Percentiles rank a stretch among this genome's conserved stretches.
Evolutionary conservation across 2,888 invertebrate genomes (phyloP).

Genomic region (Microchrysa polita): DNA sequence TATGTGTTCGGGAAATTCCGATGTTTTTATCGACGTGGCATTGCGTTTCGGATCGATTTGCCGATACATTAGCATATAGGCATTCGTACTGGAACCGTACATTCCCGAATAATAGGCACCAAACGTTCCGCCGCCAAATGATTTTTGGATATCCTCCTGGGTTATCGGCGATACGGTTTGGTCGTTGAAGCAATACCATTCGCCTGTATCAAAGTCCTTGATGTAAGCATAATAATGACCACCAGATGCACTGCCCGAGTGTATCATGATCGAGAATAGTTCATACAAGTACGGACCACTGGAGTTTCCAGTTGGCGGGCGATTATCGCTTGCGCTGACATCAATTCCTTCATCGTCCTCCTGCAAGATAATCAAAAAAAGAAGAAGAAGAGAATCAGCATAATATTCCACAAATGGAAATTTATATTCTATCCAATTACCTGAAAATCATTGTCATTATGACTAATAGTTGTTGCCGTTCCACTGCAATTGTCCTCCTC

Average conservation of each 20-base stretch:
- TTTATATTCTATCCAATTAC: too few relatives aligned
- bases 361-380: slow-evolving; percentile 54
- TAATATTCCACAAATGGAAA: too few relatives aligned
- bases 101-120: slow-evolving; percentile 76
- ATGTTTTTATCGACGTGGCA: slow-evolving; percentile 70
- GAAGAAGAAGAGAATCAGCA: not conserved
- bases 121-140: slow-evolving; percentile 83
- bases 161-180: slow-evolving; percentile 82
- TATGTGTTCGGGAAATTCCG: slow-evolving; percentile 81
- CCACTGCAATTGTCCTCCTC: slow-evolving; percentile 70
- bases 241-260: slow-evolving; percentile 88
- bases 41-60: slow-evolving; percentile 75
- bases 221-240: slow-evolving; percentile 94
- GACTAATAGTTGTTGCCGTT: slow-evolving; percentile 62
- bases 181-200: slow-evolving; percentile 92
- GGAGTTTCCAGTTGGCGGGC: slow-evolving; percentile 58
- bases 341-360: slow-evolving; percentile 79
- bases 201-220: slow-evolving; percentile 77
- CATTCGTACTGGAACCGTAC: slow-evolving; percentile 84
- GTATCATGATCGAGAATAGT: slow-evolving; percentile 91
- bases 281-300: slow-evolving; percentile 82
- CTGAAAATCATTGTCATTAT: slow-evolving; percentile 62
- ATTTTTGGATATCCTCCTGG: slow-evolving; percentile 81
- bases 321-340: slow-evolving; percentile 65
- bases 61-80: slow-evolving; percentile 91